These are phyloP conservation scores for Eutolmus rufibarbis DNA, from an alignment of 2,888 invertebrate genomes.

Conservation along the genomic window DNA sequence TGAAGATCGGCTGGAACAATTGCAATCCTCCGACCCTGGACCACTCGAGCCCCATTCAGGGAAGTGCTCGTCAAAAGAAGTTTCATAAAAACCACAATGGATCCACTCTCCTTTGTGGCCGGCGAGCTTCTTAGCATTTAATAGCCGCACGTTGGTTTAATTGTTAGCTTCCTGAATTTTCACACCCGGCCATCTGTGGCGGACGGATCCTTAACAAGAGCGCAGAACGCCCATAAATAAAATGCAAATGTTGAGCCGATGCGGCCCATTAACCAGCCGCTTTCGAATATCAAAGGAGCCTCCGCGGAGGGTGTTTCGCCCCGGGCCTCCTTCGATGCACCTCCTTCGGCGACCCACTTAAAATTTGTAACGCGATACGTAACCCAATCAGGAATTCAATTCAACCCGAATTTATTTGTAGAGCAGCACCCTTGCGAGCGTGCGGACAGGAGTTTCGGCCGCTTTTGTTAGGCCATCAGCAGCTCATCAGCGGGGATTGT, in stretches of 20 bases:
- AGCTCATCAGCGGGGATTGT: constrained; percentile 29
- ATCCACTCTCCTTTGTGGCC: not conserved
- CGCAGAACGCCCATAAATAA: not conserved
- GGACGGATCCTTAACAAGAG: not conserved
- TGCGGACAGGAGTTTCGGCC: not conserved
- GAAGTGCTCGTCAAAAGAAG: not conserved
- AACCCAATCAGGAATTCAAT: constrained; percentile 33
- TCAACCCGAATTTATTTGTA: constrained; percentile 5
- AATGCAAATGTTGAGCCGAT: constrained; percentile 28
- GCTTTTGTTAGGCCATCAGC: constrained; percentile 5
- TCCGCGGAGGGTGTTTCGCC: not conserved
- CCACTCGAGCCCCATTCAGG: not conserved
- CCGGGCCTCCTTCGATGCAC: not conserved
- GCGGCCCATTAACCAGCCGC: constrained; percentile 6
- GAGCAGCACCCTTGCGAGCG: not conserved
- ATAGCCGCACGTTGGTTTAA: not conserved
- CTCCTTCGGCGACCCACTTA: not conserved
- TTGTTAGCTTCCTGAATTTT: constrained; percentile 33
- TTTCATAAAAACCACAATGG: not conserved
- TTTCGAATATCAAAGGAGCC: not conserved
- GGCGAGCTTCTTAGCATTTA: not conserved
- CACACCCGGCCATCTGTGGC: constrained; percentile 27
- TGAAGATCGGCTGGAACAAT: not conserved
- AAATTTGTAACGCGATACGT: constrained; percentile 25
- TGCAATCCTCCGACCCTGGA: not conserved